A percentile compares a stretch with the other conserved stretches of the same genome.
These are phyloP conservation scores for Salminus brasiliensis DNA, from an alignment of 2,113 vertebrate species.

Conservation along the genomic window DNA sequence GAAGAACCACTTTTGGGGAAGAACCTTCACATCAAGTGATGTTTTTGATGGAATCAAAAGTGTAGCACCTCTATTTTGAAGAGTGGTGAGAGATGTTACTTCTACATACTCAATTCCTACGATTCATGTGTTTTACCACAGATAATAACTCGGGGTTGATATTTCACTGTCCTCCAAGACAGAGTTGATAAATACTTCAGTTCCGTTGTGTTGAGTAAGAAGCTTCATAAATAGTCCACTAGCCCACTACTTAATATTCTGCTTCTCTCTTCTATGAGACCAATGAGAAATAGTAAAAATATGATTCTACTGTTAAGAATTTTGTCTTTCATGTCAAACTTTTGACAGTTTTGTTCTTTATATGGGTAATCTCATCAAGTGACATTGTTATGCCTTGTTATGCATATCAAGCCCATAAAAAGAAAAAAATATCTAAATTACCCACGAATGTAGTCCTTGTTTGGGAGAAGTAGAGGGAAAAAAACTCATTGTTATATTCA, in stretches of 20 bases:
- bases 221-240: conserved; percentile 9
- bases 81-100: too few species aligned
- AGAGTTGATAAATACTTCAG: background rate
- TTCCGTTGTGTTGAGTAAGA: background rate
- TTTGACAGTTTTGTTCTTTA: conserved; percentile 52
- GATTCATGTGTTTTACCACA: background rate
- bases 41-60: too few species aligned
- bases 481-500: conserved; percentile 63
- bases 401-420: conserved; percentile 65
- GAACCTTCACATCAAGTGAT: too few species aligned
- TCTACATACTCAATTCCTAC: background rate
- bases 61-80: too few species aligned
- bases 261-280: background rate
- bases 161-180: background rate
- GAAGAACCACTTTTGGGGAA: too few species aligned
- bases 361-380: conserved; percentile 52
- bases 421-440: conserved; percentile 42
- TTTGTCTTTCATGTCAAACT: conserved; percentile 44
- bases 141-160: background rate
- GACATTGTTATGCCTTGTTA: conserved; percentile 47
- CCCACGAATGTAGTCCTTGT: conserved; percentile 54
- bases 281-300: conserved; percentile 28
- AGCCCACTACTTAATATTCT: conserved; percentile 11
- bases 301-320: conserved; percentile 29
- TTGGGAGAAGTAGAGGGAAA: conserved; percentile 34